Evolutionary conservation across 1,140 invertebrate species (phyloP), one percentile per base, ranked within the genome.

Genomic region (Cyclina sinensis): DNA sequence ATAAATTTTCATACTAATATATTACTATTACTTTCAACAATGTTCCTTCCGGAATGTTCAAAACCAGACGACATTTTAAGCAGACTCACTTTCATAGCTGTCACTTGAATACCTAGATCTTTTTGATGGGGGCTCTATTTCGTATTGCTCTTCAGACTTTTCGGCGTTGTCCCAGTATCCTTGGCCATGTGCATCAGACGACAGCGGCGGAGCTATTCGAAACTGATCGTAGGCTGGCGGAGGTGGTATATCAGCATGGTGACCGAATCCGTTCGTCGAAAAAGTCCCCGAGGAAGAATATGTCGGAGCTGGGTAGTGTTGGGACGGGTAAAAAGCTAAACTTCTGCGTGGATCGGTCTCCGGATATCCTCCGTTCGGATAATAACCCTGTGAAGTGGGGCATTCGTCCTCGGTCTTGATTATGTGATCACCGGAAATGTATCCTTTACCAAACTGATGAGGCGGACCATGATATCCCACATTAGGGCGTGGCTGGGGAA

Each of bases 71-170:
- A 14, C 2, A 54, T 18, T 7, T 54, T 18, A 54, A 54, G 51
- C 18, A 11, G 5, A 54, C 39, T 27, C 16, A 18, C 14, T 16
- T 11, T 18, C 37, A 68, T 68, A 83, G 18, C 30, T 62, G 2
- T 57, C 82, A 32, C 32, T 43, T 1, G 51, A 39, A 70, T 84
- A 84, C 27, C 84, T 48, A 9, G 37, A 14, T 24, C 84, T 68
- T 78, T 86, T 86, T 14, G 68, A 2, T 21, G 84, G 84, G 9
- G 37, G 84, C 24, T 85, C 65, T 2, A n/a, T 24, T 37, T 85
- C 68, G 24, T 54, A 85, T 5, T 62, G 32, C 0, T 85, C 51
- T 11, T 86, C 84, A 0, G 39, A 39, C 51, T 76, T 51, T 18
- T 86, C 84, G 3, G 18, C 83, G 24, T 39, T 37, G 5, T 12